Evolutionary conservation across 2,888 invertebrate species (phyloP), one percentile per base, ranked within the genome.

Genomic region (Cetonia aurata): DNA sequence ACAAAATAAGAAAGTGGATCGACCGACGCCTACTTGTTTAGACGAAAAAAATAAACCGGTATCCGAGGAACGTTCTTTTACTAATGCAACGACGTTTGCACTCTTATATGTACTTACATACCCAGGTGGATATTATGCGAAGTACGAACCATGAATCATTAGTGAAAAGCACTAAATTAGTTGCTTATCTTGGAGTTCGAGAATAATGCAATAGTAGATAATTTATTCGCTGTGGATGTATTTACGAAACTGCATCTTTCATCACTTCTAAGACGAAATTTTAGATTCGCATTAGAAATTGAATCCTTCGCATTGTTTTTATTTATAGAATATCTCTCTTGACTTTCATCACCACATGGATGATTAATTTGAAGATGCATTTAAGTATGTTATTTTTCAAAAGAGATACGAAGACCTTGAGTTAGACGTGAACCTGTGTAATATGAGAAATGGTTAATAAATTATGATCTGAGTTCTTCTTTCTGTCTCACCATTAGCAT

Each of bases 1-100:
- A 48, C 33, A 62, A 13, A 62, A 48, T 62, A 48, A 62, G 62
- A 62, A 62, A 62, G 62, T 62, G 48, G 62, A 62, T 48, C 62
- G 48, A 56, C 25, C 44, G 62, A 62, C 62, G 46, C 62, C 62
- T 62, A 62, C 62, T 48, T n/a, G 19, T 8, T 31, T 62, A 48
- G 41, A n/a, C 12, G 37, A 42, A 62, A 48, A 42, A 31, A 31
- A 50, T 46, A 50, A 62, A 62, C 62, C 48, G 62, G 62, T 48
- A 62, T 62, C 37, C 10, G 46, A 48, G 48, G 48, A 62, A 62
- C 48, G 62, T 48, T 37, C 62, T 62, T 25, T 48, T 62, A 42
- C 15, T 62, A 48, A 48, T 50, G 62, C 48, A 62, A 50, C 4
- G 15, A 62, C 62, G 41, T 62, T n/a, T 42, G 46, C 15, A 33